phyloP scores from a whole-genome alignment of 1,140 invertebrate species.

The Samia ricini region DNA sequence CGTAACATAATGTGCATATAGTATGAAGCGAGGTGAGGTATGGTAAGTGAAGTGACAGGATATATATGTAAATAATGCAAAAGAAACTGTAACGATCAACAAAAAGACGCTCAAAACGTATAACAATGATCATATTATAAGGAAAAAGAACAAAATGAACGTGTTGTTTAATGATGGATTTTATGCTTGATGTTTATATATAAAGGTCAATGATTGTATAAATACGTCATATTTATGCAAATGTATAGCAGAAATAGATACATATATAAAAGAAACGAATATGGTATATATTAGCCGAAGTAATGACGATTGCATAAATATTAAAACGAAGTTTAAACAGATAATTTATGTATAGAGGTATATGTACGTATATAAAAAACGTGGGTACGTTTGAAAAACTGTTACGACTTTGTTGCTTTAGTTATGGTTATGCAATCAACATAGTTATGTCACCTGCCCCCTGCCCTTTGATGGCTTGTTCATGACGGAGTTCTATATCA shows the following conservation, averaged over 20 bases:
- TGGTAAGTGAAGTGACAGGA: background rate
- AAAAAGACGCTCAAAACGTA: background rate
- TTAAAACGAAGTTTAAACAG: conserved; percentile 25
- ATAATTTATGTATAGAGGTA: conserved; percentile 17
- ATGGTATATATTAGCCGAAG: conserved; percentile 19
- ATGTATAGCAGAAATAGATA: conserved; percentile 10
- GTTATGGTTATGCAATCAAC: conserved; percentile 17
- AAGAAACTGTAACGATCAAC: background rate
- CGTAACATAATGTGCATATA: conserved; percentile 73
- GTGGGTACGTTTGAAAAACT: conserved; percentile 5
- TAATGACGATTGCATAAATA: conserved; percentile 38
- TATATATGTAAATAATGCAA: background rate
- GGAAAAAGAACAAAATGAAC: background rate
- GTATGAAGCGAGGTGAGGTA: conserved; percentile 51
- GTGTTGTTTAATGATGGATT: background rate
- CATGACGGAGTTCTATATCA: conserved; percentile 13
- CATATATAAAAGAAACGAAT: conserved; percentile 5
- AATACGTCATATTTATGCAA: conserved; percentile 15
- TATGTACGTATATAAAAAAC: background rate
- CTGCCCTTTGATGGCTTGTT: conserved; percentile 18
- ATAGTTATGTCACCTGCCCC: conserved; percentile 27
- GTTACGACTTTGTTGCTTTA: conserved; percentile 6
- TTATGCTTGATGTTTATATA: background rate
- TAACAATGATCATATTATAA: background rate
- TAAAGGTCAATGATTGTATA: conserved; percentile 7